Conservation (phyloP, 1,140 invertebrate species). For the Andrena cerasifolii region DNA sequence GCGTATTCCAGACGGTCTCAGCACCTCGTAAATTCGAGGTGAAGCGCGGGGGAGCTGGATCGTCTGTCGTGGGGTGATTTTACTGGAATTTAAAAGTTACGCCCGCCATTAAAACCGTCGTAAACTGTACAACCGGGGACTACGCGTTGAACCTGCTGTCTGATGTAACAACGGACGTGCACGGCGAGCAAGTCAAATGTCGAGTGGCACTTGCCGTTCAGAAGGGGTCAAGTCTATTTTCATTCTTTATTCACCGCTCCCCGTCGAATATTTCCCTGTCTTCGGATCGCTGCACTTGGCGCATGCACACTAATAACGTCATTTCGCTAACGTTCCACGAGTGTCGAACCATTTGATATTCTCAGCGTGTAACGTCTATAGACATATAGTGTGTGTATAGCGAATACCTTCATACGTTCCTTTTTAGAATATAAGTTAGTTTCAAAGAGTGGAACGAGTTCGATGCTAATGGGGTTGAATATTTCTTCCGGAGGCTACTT, state of each 20-base stretch:
- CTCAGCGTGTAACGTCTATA: no score
- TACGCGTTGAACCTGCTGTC: background rate
- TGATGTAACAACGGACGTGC: background rate
- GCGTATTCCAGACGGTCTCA: background rate
- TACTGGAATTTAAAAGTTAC: background rate
- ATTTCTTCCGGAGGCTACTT: no score
- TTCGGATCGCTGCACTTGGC: background rate
- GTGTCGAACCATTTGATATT: no score
- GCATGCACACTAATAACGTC: background rate
- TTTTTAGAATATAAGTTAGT: no score
- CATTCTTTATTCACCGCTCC: background rate
- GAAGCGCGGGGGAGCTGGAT: background rate
- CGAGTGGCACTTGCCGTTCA: background rate
- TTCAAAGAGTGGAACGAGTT: no score
- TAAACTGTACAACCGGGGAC: background rate
- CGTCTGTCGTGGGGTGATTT: background rate
- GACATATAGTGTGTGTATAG: no score
- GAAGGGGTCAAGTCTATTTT: conserved; percentile 8
- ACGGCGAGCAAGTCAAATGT: background rate
- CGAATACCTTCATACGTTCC: no score
- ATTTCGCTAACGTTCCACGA: background rate
- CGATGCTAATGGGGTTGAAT: no score
- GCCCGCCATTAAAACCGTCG: background rate
- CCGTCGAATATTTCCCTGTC: background rate
- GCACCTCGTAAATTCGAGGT: background rate